Conservation (phyloP, 2,797 vertebrate species). For the Geotrypetes seraphini region DNA sequence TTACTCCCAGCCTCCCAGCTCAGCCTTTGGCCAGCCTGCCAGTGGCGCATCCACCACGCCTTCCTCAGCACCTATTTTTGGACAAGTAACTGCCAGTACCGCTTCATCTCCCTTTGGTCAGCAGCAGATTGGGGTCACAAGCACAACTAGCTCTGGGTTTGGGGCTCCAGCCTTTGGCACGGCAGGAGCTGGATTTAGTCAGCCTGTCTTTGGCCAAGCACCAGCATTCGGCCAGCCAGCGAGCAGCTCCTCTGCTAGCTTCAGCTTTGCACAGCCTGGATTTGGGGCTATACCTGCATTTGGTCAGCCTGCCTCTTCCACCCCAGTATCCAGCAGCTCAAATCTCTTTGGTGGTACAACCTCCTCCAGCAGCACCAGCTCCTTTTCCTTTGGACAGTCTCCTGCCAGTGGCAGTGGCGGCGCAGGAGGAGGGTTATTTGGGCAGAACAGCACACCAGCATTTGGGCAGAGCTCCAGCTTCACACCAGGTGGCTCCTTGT, state of each 20-base stretch:
- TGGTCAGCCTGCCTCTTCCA: conserved; percentile 54
- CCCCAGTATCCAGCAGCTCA: conserved; percentile 39
- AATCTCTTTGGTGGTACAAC: conserved; percentile 59
- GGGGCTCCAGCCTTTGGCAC: conserved; percentile 44
- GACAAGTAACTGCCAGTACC: conserved; percentile 30
- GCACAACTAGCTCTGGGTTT: conserved; percentile 23
- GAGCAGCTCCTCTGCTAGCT: conserved; percentile 30
- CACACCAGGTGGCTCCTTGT: conserved; percentile 63
- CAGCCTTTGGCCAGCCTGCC: conserved; percentile 53
- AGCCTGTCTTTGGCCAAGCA: conserved; percentile 67
- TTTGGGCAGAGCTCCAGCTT: conserved; percentile 79
- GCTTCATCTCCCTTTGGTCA: conserved; percentile 52
- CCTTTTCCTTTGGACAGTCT: conserved; percentile 74
- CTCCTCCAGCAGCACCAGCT: conserved; percentile 48
- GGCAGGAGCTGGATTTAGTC: conserved; percentile 61
- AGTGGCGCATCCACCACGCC: conserved; percentile 18
- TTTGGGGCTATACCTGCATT: conserved; percentile 58
- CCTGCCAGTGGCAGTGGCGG: conserved; percentile 38
- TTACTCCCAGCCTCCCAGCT: conserved; percentile 32
- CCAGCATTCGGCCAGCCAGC: conserved; percentile 52
- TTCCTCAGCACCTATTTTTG: conserved; percentile 31
- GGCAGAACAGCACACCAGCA: conserved; percentile 54
- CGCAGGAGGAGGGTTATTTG: conserved; percentile 55
- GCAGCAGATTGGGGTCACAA: conserved; percentile 12
- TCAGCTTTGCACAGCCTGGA: conserved; percentile 52